Base-by-base conservation (phyloP, 2,888 invertebrate genomes). In the Drosophila atripex region DNA sequence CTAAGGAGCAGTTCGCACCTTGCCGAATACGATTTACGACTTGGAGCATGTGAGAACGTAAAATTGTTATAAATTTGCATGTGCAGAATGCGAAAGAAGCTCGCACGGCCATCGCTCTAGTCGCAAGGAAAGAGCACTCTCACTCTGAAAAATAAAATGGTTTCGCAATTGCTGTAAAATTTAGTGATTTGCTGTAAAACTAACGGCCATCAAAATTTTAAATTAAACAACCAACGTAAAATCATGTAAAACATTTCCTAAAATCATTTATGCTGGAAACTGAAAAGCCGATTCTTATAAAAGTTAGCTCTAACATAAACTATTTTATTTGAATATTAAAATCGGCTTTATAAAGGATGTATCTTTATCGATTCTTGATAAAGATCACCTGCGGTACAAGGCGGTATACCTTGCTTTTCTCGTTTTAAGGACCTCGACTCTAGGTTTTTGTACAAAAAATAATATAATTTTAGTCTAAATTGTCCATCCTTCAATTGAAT, bases 31-130 rank as follows among this genome's bases (percentile, higher is more conserved):
- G 82, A 83, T 83, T 83, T 83, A 83, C 82, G 86, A 83, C 55
- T 57, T 61, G 71, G 69, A 77, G 82, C 86, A 85, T 82, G 86
- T 79, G 79, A 82, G 86, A 85, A 79, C 82, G 82, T 83, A 83
- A 83, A 83, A 83, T 83, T 83, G 86, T 82, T 85, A 83, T 83
- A 83, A 83, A 83, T 83, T 83, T 83, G 83, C 86, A 83, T 83
- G 83, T 71, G 71, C 71, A 71, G 71, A 69, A 57, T 53, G 56
- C 54, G 53, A 70, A 68, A 56, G 50, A 32, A 41, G 50, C 46
- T 51, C 35, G 7, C 35, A 35, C n/a, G 35, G 16, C 43, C 18
- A 30, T 41, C 30, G 45, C 52, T 23, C 18, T 41, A 14, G 39
- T 35, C 35, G n/a, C 18, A 41, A 14, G 39, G 71, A 25, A 23